Percentiles rank a stretch among this genome's conserved stretches.
Evolutionary conservation across 2,113 vertebrate genomes (phyloP).

Genomic region (Uropsilus gracilis): DNA sequence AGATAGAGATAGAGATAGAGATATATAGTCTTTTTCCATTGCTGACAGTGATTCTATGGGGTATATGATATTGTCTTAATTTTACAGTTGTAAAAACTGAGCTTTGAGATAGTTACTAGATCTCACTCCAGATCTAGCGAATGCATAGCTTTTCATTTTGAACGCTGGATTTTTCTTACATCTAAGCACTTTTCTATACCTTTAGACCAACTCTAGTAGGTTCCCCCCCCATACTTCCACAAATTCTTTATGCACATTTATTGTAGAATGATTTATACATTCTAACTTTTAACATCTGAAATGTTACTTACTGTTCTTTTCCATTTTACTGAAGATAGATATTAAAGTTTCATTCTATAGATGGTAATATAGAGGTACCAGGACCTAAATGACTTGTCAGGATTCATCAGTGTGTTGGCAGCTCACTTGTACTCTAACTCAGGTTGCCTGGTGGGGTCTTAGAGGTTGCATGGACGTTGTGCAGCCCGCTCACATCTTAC

Average conservation of each 20-base stretch:
- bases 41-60: not conserved
- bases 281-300: not conserved
- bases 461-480: not conserved
- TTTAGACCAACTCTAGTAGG: not conserved
- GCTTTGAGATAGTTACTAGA: not conserved
- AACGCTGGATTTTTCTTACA: not conserved
- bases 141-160: not conserved
- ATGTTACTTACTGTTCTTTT: not conserved
- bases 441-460: not conserved
- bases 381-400: not conserved
- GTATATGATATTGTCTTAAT: not conserved
- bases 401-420: not conserved
- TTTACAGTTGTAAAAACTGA: not conserved
- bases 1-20: not conserved
- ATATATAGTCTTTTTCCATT: not conserved
- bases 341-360: not conserved
- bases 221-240: not conserved
- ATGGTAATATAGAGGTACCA: not conserved
- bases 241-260: not conserved
- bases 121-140: not conserved
- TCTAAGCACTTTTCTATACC: not conserved
- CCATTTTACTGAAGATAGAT: not conserved
- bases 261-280: not conserved
- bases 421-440: not conserved
- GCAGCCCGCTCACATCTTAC: not conserved